These are phyloP conservation scores for Brachyhypopomus occidentalis DNA, from an alignment of 2,113 vertebrate species.

Conservation along the genomic window DNA sequence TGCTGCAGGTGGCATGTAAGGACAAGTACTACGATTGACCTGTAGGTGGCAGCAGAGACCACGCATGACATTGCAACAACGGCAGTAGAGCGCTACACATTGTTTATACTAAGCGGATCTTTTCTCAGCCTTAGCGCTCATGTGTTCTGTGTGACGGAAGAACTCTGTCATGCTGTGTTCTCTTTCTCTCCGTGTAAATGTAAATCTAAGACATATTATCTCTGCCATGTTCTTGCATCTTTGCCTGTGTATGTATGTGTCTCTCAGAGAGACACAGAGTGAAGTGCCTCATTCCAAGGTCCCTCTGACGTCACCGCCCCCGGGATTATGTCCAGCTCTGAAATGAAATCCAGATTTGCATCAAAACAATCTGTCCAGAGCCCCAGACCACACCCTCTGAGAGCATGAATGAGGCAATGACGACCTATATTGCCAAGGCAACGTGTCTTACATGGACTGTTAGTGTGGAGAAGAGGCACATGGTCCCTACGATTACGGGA, in stretches of 20 bases:
- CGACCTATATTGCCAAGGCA: not conserved
- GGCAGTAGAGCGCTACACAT: not conserved
- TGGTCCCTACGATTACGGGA: no score
- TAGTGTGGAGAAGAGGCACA: conserved; percentile 3
- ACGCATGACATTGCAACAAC: not conserved
- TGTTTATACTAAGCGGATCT: not conserved
- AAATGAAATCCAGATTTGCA: conserved; percentile 41
- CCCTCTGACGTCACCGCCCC: conserved; percentile 34
- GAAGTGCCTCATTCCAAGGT: not conserved
- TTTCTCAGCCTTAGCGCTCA: conserved; percentile 3
- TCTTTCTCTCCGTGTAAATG: conserved; percentile 14
- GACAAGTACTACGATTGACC: conserved; percentile 9
- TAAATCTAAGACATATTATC: not conserved
- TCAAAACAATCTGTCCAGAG: conserved; percentile 33
- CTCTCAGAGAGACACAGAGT: no score
- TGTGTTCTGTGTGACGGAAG: not conserved
- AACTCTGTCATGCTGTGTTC: not conserved
- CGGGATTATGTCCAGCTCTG: conserved; percentile 18
- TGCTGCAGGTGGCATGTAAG: not conserved
- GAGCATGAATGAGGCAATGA: conserved; percentile 33
- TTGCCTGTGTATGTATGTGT: no score
- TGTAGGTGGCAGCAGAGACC: conserved; percentile 50
- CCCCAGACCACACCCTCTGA: conserved; percentile 11
- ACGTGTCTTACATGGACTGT: conserved; percentile 13
- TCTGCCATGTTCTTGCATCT: not conserved